Base-by-base conservation (phyloP, 2,113 vertebrate species). In the Malurus alboscapulatus region DNA sequence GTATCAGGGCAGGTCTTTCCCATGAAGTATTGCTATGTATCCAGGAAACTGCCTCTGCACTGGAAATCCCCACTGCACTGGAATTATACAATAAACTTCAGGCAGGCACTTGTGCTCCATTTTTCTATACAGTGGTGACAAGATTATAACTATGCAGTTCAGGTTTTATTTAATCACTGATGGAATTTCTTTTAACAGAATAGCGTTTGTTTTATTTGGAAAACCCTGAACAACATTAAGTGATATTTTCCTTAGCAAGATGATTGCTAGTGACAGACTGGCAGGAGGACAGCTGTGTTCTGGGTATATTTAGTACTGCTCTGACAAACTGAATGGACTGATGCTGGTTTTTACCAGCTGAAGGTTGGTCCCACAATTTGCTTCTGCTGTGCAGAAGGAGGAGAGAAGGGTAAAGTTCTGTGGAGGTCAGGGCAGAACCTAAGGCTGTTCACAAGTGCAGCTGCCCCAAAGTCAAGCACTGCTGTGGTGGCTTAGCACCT, bases 151-250 rank as follows among this genome's bases (percentile, higher is more conserved):
- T 58, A 58, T 34, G 38, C 67, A 42, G 51, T 88, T 92, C 34
- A 57, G n/a, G 8, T 79, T 92, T 84, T 88, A 90, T 92, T 94
- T 81, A 77, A 77, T 69, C 54, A 82, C 36, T 20, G 51, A 26
- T 76, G n/a, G 34, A 72, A 88, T 92, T 83, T 91, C 67, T 51
- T 73, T 66, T 80, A 91, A 51, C 36, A 77, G 68, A 87, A 85
- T 48, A 53, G 3, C 2, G 4, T 88, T 79, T 50, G 27, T 61
- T 91, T 82, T 75, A 51, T 87, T 87, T 91, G 27, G 47, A 91
- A 93, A 85, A 50, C 15, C 12, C 61, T 30, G 57, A 88, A 79
- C 48, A 72, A 75, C 29, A 55, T 29, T 44, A 66, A 77, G 44
- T 32, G 2, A 12, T 74, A 9, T 77, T 93, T 91, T 76, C 24